Percentiles rank a stretch among this genome's conserved stretches.
phyloP scores from a whole-genome alignment of 2,797 vertebrate genomes.

The Simalia tracyae region DNA sequence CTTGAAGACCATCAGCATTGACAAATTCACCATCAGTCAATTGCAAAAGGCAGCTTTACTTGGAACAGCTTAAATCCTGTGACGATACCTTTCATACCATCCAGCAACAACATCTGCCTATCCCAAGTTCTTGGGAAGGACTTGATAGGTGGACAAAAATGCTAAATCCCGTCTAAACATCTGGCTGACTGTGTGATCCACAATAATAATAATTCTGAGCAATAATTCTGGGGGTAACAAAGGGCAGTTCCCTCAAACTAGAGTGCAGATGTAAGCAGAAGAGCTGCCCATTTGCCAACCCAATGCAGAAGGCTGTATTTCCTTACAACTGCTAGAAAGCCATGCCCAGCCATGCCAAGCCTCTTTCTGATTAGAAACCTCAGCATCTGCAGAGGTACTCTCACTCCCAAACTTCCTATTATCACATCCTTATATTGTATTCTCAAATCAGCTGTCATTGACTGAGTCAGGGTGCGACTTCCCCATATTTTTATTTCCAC shows the following conservation, averaged over 20 bases:
- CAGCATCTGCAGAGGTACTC: not conserved
- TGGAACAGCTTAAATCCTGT: too few species aligned
- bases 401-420: not conserved
- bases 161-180: too few species aligned
- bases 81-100: too few species aligned
- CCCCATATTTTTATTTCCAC: not conserved
- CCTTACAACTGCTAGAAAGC: not conserved
- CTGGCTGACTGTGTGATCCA: too few species aligned
- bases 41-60: too few species aligned
- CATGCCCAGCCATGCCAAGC: not conserved
- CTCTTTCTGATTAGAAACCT: not conserved
- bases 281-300: not conserved
- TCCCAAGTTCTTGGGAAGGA: too few species aligned
- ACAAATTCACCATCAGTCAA: too few species aligned
- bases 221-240: not conserved
- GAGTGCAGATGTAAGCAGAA: not conserved
- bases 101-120: too few species aligned
- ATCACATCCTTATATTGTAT: not conserved
- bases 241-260: not conserved
- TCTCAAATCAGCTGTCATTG: not conserved
- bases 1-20: too few species aligned
- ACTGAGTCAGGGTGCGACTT: not conserved
- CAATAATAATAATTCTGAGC: too few species aligned
- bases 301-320: not conserved
- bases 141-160: too few species aligned